A percentile compares a stretch with the other conserved stretches of the same genome.
Conservation (phyloP, 1,140 invertebrate species). For the Leptopilina boulardi region DNA sequence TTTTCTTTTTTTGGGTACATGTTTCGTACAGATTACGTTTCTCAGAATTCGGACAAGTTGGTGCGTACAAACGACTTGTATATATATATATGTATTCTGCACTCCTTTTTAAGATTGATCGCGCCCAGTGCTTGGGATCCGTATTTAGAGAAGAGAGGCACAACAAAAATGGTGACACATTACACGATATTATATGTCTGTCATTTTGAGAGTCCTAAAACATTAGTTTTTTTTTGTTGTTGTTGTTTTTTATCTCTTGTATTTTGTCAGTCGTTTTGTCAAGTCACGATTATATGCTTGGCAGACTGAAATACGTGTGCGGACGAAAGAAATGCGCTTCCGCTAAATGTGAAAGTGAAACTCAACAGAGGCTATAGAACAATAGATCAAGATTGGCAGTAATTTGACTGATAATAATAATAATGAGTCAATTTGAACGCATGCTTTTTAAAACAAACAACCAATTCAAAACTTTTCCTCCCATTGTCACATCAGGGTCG, state of each 20-base stretch:
- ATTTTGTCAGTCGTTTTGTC: conserved; percentile 10
- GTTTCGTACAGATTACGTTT: conserved; percentile 2
- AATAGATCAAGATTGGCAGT: conserved; percentile 19
- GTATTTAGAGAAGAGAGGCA: conserved; percentile 20
- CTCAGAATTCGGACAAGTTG: conserved; percentile 11
- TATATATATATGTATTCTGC: not conserved
- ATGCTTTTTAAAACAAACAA: conserved; percentile 26
- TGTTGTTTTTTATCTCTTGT: not conserved
- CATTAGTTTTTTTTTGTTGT: not conserved
- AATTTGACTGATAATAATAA: conserved; percentile 30
- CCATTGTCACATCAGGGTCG: not conserved
- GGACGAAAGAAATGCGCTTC: conserved; percentile 29
- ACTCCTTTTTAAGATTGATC: conserved; percentile 15
- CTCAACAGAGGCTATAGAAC: conserved; percentile 10
- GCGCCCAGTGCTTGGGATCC: not conserved
- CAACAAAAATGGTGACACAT: conserved; percentile 23
- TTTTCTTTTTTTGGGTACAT: conserved; percentile 13
- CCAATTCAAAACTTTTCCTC: conserved; percentile 4
- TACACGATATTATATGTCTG: conserved; percentile 14
- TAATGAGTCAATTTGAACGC: conserved; percentile 5
- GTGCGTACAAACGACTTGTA: not conserved
- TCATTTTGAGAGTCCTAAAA: conserved; percentile 24
- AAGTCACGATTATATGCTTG: conserved; percentile 31
- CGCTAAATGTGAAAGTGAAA: conserved; percentile 25
- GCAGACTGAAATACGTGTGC: conserved; percentile 8